Evolutionary conservation across 2,888 invertebrate species (phyloP).

Genomic region (Endotricha flammealis): DNA sequence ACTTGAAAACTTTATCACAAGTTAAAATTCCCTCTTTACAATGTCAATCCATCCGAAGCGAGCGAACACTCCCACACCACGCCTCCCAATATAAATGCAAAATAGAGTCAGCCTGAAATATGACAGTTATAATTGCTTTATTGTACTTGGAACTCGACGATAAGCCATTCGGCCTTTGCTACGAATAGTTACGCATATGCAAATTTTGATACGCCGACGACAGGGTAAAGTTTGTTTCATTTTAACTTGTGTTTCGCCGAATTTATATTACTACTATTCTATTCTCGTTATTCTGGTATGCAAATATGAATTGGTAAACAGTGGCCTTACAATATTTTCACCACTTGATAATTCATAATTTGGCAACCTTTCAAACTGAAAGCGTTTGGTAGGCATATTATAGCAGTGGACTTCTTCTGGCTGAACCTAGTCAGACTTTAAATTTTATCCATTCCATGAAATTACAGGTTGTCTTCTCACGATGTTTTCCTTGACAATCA

Average conservation of each 20-base stretch:
- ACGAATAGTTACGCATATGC: constrained; percentile 47
- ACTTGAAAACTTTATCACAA: neutral
- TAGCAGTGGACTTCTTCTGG: too few species aligned
- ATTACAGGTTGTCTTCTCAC: too few species aligned
- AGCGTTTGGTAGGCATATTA: too few species aligned
- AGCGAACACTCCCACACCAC: constrained; percentile 11
- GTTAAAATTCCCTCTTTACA: neutral
- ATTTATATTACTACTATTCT: too few species aligned
- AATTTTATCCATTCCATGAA: too few species aligned
- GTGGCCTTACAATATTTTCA: too few species aligned
- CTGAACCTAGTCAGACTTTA: too few species aligned
- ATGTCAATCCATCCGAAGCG: neutral
- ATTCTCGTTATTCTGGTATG: too few species aligned
- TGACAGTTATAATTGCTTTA: constrained; percentile 77
- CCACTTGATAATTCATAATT: too few species aligned
- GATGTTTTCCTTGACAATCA: too few species aligned
- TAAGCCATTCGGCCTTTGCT: constrained; percentile 25
- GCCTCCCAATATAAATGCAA: constrained; percentile 74
- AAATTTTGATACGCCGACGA: constrained; percentile 31
- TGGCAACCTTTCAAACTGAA: too few species aligned
- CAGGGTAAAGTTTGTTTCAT: constrained; percentile 7
- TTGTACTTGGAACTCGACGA: constrained; percentile 53
- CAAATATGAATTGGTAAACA: too few species aligned
- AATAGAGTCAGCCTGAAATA: constrained; percentile 68
- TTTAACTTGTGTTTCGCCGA: neutral